Conservation (phyloP, 1,140 invertebrate genomes). For the Apis laboriosa region DNA sequence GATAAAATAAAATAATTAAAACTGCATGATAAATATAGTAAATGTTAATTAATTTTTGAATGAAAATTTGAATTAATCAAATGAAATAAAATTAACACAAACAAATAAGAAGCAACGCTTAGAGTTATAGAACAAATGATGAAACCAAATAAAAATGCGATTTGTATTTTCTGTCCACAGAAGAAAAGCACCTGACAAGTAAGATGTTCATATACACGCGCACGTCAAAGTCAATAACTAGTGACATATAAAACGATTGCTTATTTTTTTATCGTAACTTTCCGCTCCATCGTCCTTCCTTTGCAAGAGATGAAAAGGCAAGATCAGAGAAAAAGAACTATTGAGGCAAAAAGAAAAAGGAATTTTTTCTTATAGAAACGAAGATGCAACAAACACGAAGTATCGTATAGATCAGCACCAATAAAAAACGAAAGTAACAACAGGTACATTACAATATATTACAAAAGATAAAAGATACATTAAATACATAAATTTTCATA, state of each 20-base stretch:
- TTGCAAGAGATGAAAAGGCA: background rate
- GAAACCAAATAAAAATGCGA: background rate
- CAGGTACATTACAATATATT: conserved; percentile 52
- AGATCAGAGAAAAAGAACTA: background rate
- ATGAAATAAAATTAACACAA: background rate
- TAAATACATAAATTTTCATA: conserved; percentile 54
- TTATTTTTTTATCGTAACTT: conserved; percentile 47
- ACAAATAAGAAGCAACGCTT: background rate
- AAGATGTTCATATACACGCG: background rate
- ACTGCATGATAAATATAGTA: background rate
- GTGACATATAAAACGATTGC: conserved; percentile 25
- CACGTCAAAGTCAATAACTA: conserved; percentile 39
- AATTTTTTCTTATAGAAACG: background rate
- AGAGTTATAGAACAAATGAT: background rate
- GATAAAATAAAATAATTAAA: background rate
- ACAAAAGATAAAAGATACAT: conserved; percentile 48
- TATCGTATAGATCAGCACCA: background rate
- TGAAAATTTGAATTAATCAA: background rate
- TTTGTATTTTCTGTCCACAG: background rate
- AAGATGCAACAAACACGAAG: background rate
- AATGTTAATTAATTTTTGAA: background rate
- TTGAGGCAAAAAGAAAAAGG: background rate
- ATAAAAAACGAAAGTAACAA: conserved; percentile 55
- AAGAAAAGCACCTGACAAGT: conserved; percentile 16
- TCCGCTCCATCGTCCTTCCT: conserved; percentile 23